Conservation (phyloP, 1,140 invertebrate species). For the Chrysoperla carnea region DNA sequence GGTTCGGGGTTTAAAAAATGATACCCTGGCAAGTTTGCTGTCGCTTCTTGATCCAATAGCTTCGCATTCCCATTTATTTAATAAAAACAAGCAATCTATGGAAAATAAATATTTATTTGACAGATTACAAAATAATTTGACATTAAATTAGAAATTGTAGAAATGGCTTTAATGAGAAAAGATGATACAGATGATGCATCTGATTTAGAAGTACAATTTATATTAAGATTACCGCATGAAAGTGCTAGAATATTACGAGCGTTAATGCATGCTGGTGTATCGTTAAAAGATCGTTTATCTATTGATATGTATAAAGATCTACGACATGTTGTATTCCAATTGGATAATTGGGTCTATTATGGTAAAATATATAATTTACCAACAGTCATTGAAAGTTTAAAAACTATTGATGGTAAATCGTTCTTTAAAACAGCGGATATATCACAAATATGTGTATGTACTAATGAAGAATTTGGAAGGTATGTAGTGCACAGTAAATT, state of each 20-base stretch:
- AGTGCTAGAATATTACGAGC: background rate
- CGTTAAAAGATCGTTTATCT: background rate
- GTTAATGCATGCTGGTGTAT: background rate
- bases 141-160: no score
- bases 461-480: background rate
- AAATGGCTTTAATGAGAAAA: no score
- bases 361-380: background rate
- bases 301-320: background rate
- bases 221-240: background rate
- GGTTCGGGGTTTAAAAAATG: no score
- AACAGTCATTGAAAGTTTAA: background rate
- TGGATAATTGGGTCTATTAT: background rate
- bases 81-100: no score
- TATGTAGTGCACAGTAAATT: no score
- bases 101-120: no score
- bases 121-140: no score
- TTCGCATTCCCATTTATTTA: no score
- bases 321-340: background rate
- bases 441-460: background rate
- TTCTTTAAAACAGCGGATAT: background rate
- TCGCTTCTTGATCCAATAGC: no score
- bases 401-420: background rate
- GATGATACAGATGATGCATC: background rate
- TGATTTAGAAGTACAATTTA: background rate
- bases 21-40: no score